A percentile compares a stretch with the other conserved stretches of the same genome.
Conservation (phyloP, 2,888 invertebrate genomes). For the Itoplectis maculator region DNA sequence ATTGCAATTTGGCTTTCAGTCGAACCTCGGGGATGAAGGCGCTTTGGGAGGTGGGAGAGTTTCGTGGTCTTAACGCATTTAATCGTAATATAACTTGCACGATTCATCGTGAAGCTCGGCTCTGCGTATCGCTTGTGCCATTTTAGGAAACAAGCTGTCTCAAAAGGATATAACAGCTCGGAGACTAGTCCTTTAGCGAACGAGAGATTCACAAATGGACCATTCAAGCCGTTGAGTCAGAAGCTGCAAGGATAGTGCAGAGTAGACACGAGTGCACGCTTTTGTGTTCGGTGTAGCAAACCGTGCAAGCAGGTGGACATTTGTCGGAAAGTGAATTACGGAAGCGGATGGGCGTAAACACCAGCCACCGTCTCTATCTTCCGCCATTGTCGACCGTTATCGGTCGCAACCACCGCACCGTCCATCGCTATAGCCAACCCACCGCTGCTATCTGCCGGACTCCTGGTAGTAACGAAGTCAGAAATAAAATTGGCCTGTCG, state of each 20-base stretch:
- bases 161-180: constrained; percentile 40
- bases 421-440: constrained; percentile 45
- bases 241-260: constrained; percentile 43
- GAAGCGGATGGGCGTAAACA: constrained; percentile 58
- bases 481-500: constrained; percentile 60
- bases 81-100: constrained; percentile 50
- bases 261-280: constrained; percentile 40
- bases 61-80: constrained; percentile 35
- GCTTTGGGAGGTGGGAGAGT: not conserved
- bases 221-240: constrained; percentile 31
- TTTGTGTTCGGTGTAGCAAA: constrained; percentile 38
- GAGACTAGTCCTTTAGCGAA: constrained; percentile 41
- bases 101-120: constrained; percentile 41
- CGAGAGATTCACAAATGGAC: constrained; percentile 25
- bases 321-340: constrained; percentile 67
- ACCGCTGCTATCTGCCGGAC: constrained; percentile 34
- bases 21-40: constrained; percentile 27
- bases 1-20: constrained; percentile 17
- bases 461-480: constrained; percentile 54
- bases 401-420: constrained; percentile 45
- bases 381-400: constrained; percentile 62
- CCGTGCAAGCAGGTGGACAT: constrained; percentile 63
- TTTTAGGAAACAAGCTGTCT: constrained; percentile 48
- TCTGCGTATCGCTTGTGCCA: constrained; percentile 12
- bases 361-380: constrained; percentile 49